Conservation (phyloP, 2,888 invertebrate genomes). For the Palloptera scutellata region DNA sequence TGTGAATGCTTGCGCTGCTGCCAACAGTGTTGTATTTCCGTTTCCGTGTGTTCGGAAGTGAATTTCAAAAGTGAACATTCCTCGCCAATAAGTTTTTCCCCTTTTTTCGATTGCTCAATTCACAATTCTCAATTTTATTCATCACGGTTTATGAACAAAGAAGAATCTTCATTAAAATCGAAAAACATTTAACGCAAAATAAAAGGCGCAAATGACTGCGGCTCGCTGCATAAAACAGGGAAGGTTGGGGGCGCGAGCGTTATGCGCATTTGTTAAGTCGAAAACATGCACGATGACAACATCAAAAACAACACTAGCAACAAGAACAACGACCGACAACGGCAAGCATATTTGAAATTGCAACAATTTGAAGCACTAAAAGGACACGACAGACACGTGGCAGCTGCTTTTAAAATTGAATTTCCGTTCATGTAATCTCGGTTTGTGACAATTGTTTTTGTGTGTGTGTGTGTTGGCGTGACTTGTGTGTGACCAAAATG, state of each 20-base stretch:
- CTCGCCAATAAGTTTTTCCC: too few relatives aligned
- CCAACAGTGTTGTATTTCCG: constrained; percentile 45
- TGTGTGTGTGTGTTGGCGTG: constrained; percentile 1
- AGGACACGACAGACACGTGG: constrained; percentile 56
- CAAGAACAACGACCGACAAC: constrained; percentile 17
- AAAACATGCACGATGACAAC: too few relatives aligned
- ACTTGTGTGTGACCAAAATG: background rate
- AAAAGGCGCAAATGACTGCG: constrained; percentile 8
- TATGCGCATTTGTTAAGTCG: background rate
- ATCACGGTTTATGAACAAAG: too few relatives aligned
- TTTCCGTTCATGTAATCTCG: constrained; percentile 54
- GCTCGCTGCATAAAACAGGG: background rate
- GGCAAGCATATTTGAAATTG: constrained; percentile 26
- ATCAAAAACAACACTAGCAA: too few relatives aligned
- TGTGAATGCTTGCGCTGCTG: constrained; percentile 37
- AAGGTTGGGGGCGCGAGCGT: background rate
- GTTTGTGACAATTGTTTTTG: constrained; percentile 56
- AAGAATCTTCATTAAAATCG: too few relatives aligned
- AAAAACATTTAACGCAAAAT: too few relatives aligned
- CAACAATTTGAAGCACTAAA: constrained; percentile 60
- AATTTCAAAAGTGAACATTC: constrained; percentile 21
- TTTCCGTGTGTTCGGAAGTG: constrained; percentile 41
- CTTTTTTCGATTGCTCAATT: too few relatives aligned
- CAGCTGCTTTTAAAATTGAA: constrained; percentile 65
- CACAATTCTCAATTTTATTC: too few relatives aligned